Evolutionary conservation across 2,113 vertebrate species (phyloP).

Genomic region (Poeciliopsis turrubarensis): DNA sequence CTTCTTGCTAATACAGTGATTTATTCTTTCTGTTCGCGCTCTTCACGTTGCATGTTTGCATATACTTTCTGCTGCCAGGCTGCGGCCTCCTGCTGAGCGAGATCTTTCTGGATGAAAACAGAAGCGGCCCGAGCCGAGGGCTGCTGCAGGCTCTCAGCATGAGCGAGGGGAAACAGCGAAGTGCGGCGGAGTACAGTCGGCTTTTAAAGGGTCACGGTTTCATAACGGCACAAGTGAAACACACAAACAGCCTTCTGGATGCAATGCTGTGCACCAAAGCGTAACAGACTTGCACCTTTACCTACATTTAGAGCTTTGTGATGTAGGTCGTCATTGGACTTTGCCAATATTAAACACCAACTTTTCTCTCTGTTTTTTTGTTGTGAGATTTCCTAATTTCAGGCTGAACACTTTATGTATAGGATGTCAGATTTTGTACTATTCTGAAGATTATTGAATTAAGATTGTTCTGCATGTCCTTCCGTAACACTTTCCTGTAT

Average conservation of each 20-base stretch:
- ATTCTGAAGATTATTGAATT: neutral
- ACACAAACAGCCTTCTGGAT: conserved; percentile 84
- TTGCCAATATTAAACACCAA: neutral
- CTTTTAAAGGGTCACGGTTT: conserved; percentile 85
- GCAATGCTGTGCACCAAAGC: conserved; percentile 82
- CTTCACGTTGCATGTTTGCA: conserved; percentile 18
- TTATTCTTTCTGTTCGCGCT: conserved; percentile 3
- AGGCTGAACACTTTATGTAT: neutral
- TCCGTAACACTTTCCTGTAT: neutral
- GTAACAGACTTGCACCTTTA: conserved; percentile 20
- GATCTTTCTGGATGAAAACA: conserved; percentile 84
- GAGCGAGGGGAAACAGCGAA: conserved; percentile 86
- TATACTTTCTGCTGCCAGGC: conserved; percentile 69
- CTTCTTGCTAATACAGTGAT: neutral
- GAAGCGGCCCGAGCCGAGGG: conserved; percentile 75
- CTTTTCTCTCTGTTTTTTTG: neutral
- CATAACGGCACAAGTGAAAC: conserved; percentile 67
- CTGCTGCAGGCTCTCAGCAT: conserved; percentile 88
- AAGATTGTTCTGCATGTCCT: neutral
- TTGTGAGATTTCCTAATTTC: neutral
- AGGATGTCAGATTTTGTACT: too few relatives aligned
- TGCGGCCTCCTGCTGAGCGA: conserved; percentile 86
- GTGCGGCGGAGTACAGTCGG: conserved; percentile 79
- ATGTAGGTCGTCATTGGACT: neutral
- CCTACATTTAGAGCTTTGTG: neutral